Base-by-base conservation (phyloP, 2,888 invertebrate species). In the Junonia oenone region DNA sequence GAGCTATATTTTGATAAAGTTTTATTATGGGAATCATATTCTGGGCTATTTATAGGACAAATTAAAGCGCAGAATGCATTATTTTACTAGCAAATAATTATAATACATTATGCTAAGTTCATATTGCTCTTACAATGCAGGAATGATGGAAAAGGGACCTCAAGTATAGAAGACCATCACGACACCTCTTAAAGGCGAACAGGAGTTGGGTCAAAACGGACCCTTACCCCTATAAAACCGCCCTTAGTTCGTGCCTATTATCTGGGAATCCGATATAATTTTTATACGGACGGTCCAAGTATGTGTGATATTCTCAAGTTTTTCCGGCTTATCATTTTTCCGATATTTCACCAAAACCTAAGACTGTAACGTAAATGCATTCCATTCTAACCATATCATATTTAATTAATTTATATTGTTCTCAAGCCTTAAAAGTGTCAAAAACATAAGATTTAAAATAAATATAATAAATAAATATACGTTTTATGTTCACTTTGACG, bases 241-340 rank as follows among this genome's bases (percentile, higher is more conserved):
- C 49, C 51, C 54, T 51, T 47, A 47, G 45, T 51, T 55, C 35
- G 35, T 55, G 37, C 33, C 55, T 49, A 55, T 55, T 58, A 55
- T 60, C 37, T 57, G 54, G 14, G 38, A 45, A 51, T 54, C 51
- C 54, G 51, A 57, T 57, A 51, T 51, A 57, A 51, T 55, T 57
- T 59, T 57, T 57, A 59, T 54, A 35, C 38, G 8, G 8, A 17
- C 17, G 38, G 17, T 38, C 15, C 38, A 9, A 38, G 17, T 38
- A 38, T 38, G 38, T 38, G 15, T 17, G 14, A 2, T 38, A 38
- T 38, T 38, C 17, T 3, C 15, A 38, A 15, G 17, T 38, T 17
- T 17, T 17, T 11, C 8, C 8, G 9, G 8, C 15, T 37, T 38
- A 17, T 38, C 9, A 38, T 17, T 17, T 15, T 38, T 14, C 35